Conservation (phyloP, 2,888 invertebrate genomes). For the Chaetogeoica ovagalla region DNA sequence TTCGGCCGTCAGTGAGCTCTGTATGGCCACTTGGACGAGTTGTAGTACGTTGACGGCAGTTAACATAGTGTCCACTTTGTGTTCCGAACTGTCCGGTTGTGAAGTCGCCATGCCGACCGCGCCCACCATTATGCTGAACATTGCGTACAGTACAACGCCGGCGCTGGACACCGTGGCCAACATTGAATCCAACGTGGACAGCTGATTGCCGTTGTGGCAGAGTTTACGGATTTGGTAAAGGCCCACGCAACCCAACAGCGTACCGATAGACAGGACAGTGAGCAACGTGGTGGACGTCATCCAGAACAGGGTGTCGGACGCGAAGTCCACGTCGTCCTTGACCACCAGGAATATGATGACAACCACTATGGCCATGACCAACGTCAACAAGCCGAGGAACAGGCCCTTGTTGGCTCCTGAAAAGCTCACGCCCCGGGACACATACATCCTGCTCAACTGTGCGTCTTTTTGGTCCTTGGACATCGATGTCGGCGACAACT, state of each 20-base stretch:
- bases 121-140: conserved; percentile 62
- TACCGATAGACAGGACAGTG: conserved; percentile 60
- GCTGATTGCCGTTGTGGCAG: conserved; percentile 59
- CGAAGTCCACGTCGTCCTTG: conserved; percentile 62
- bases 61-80: conserved; percentile 60
- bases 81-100: conserved; percentile 55
- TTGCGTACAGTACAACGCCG: conserved; percentile 62
- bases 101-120: conserved; percentile 58
- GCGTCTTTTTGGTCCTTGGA: conserved; percentile 59
- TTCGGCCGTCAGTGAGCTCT: conserved; percentile 62
- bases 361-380: conserved; percentile 63
- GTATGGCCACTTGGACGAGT: conserved; percentile 61
- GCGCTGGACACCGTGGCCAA: conserved; percentile 61
- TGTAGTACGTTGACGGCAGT: conserved; percentile 61
- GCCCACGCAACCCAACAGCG: conserved; percentile 61
- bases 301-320: conserved; percentile 62
- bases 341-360: conserved; percentile 64
- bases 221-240: conserved; percentile 61
- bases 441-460: conserved; percentile 55
- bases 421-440: conserved; percentile 54
- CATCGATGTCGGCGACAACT: conserved; percentile 57
- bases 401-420: conserved; percentile 63
- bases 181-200: conserved; percentile 61
- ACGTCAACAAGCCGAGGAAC: conserved; percentile 63
- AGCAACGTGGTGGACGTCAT: conserved; percentile 62